Evolutionary conservation across 2,888 invertebrate species (phyloP).

Genomic region (Tetropium fuscum): DNA sequence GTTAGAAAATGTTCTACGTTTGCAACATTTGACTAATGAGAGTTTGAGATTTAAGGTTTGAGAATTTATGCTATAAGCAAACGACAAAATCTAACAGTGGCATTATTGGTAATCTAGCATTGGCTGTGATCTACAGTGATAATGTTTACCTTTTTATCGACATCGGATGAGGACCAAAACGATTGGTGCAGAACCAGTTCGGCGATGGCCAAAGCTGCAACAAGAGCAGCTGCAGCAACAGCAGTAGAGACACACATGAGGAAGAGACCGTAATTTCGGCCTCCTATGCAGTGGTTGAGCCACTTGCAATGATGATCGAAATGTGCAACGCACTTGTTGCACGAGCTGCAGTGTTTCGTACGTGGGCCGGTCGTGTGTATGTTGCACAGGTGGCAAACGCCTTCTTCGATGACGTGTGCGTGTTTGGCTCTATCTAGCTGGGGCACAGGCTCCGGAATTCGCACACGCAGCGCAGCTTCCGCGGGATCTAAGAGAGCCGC

Average conservation of each 20-base stretch:
- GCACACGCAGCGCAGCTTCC: conserved; percentile 77
- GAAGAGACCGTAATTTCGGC: conserved; percentile 88
- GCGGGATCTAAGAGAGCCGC: conserved; percentile 91
- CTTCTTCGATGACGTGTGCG: conserved; percentile 95
- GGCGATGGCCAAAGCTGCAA: conserved; percentile 76
- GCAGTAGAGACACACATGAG: conserved; percentile 85
- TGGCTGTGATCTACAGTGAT: too few species aligned
- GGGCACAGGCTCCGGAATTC: conserved; percentile 70
- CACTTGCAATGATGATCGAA: conserved; percentile 99
- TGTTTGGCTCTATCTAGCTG: conserved; percentile 89
- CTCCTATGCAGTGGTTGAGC: conserved; percentile 97
- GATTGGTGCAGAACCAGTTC: conserved; percentile 77
- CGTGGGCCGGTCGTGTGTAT: conserved; percentile 76
- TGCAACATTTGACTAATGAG: too few species aligned
- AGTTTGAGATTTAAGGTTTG: too few species aligned
- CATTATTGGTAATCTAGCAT: too few species aligned
- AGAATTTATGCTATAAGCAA: too few species aligned
- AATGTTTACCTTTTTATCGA: conserved; percentile 44
- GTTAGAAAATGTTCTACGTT: too few species aligned
- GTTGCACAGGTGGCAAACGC: conserved; percentile 93
- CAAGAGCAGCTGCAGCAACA: conserved; percentile 77
- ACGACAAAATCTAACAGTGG: too few species aligned
- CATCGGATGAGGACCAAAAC: conserved; percentile 66
- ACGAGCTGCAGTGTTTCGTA: conserved; percentile 96
- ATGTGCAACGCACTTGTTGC: conserved; percentile 95